A percentile compares a stretch with the other conserved stretches of the same genome.
phyloP scores from a whole-genome alignment of 1,140 invertebrate genomes.

The Helicoverpa zea region DNA sequence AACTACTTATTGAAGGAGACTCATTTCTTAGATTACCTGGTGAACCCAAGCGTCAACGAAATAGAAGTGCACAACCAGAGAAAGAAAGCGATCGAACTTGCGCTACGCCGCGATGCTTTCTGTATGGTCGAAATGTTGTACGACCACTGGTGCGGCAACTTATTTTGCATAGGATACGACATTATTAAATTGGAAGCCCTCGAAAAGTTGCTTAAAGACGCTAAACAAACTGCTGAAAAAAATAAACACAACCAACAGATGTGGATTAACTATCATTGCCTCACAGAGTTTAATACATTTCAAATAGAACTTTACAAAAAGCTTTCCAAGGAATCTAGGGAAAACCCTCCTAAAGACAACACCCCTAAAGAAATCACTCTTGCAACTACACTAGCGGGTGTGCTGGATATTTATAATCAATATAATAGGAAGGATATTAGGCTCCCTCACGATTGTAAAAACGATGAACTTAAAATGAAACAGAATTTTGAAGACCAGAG shows the following conservation, averaged over 20 bases:
- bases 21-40: neutral
- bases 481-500: too few relatives aligned
- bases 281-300: neutral
- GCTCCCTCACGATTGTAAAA: neutral
- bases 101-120: conserved; percentile 28
- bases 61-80: neutral
- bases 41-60: neutral
- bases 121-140: conserved; percentile 50
- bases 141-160: conserved; percentile 48
- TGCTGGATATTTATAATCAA: neutral
- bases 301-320: neutral
- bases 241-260: too few relatives aligned
- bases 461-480: neutral
- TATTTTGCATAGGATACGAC: conserved; percentile 41
- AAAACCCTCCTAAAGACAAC: neutral
- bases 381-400: neutral
- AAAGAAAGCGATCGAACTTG: neutral
- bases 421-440: neutral
- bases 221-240: too few relatives aligned
- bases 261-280: too few relatives aligned
- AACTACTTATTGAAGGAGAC: neutral
- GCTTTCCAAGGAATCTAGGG: neutral
- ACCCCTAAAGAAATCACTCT: too few relatives aligned
- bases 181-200: neutral
- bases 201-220: too few relatives aligned